Conservation (phyloP, 2,113 vertebrate species). For the Heterotis niloticus region DNA sequence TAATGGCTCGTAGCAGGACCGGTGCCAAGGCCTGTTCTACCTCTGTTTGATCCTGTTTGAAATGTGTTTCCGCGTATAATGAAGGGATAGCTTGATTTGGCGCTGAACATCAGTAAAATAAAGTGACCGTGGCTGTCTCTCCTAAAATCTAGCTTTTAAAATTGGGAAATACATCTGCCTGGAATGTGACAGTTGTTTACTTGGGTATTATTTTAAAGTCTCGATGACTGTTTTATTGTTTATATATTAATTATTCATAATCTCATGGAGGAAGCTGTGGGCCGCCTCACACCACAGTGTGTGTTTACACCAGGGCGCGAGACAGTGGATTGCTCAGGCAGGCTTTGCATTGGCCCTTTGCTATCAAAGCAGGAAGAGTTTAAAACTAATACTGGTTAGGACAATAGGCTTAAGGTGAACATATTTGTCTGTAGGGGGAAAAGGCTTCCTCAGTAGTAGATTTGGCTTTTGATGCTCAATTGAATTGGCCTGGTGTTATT, state of each 20-base stretch:
- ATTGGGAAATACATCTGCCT: neutral
- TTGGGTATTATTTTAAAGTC: neutral
- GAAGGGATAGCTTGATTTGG: neutral
- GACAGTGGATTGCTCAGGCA: neutral
- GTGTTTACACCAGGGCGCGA: neutral
- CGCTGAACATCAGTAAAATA: neutral
- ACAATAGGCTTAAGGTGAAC: no score
- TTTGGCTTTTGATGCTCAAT: neutral
- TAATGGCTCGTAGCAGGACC: neutral
- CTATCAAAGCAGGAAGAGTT: neutral
- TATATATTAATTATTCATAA: no score
- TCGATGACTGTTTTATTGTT: no score
- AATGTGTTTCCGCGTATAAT: conserved; percentile 11
- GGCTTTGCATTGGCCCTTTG: neutral
- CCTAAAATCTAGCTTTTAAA: neutral
- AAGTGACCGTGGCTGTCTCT: neutral
- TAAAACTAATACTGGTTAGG: no score
- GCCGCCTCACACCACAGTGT: neutral
- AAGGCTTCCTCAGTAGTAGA: no score
- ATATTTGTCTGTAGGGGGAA: no score
- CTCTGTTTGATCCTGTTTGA: conserved; percentile 19
- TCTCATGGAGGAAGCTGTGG: no score
- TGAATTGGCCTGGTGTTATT: neutral
- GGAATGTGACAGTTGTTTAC: neutral
- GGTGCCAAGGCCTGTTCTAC: neutral